A percentile compares a stretch with the other conserved stretches of the same genome.
Conservation (phyloP, 2,797 vertebrate genomes). For the Acanthurus lineatus region DNA sequence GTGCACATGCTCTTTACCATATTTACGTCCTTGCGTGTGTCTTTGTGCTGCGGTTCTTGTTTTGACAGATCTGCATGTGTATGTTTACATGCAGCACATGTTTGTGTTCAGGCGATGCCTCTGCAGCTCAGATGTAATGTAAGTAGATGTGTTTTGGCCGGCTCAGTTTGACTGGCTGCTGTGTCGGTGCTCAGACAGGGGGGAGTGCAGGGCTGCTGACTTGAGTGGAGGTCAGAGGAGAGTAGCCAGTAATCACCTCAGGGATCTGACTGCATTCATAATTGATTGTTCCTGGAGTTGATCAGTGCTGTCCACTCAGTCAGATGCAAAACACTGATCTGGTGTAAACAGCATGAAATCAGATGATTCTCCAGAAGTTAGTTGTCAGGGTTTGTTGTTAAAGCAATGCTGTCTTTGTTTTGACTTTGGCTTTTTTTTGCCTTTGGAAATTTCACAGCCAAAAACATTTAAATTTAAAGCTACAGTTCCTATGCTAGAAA, state of each 20-base stretch:
- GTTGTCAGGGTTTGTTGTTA: slow-evolving; percentile 1
- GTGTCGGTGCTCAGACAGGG: slow-evolving; percentile 20
- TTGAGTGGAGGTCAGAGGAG: slow-evolving; percentile 64
- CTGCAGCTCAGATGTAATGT: slow-evolving; percentile 40
- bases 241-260: slow-evolving; percentile 65
- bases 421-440: background rate
- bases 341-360: slow-evolving; percentile 50
- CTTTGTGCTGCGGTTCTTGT: slow-evolving; percentile 10
- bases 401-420: background rate
- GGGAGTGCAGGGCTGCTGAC: slow-evolving; percentile 52
- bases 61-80: slow-evolving; percentile 3
- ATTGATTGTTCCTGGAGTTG: slow-evolving; percentile 77
- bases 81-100: slow-evolving; percentile 46
- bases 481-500: background rate
- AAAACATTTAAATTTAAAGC: slow-evolving; percentile 3
- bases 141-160: slow-evolving; percentile 60
- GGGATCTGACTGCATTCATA: slow-evolving; percentile 74
- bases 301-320: slow-evolving; percentile 67
- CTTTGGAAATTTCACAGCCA: no score
- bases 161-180: slow-evolving; percentile 58
- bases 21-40: slow-evolving; percentile 1
- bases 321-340: slow-evolving; percentile 65
- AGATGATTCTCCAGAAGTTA: slow-evolving; percentile 34
- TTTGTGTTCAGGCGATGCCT: slow-evolving; percentile 39
- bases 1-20: slow-evolving; percentile 3